Evolutionary conservation across 2,113 vertebrate genomes (phyloP).

Genomic region (rat (Rattus norvegicus)): GRCr8 NC_086034.1:5632001-5632500

Average conservation of each 20-base stretch:
- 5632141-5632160: not conserved
- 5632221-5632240: not conserved
- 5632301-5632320: not conserved
- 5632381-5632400: conserved; percentile 10
- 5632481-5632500: not conserved
- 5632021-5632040: not conserved
- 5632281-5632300: not conserved
- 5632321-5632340: not conserved
- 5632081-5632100: not conserved
- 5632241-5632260: not conserved
- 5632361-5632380: not conserved
- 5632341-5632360: not conserved
- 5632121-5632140: not conserved
- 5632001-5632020: not conserved
- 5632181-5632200: not conserved
- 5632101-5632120: conserved; percentile 6
- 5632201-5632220: not conserved
- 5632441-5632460: not conserved
- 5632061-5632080: not conserved
- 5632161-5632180: not conserved
- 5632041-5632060: not conserved
- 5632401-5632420: conserved; percentile 2
- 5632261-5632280: conserved; percentile 21
- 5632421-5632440: not conserved
- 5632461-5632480: not conserved